Evolutionary conservation across 1,140 invertebrate species (phyloP).

Genomic region (Daktulosphaira vitifoliae): DNA sequence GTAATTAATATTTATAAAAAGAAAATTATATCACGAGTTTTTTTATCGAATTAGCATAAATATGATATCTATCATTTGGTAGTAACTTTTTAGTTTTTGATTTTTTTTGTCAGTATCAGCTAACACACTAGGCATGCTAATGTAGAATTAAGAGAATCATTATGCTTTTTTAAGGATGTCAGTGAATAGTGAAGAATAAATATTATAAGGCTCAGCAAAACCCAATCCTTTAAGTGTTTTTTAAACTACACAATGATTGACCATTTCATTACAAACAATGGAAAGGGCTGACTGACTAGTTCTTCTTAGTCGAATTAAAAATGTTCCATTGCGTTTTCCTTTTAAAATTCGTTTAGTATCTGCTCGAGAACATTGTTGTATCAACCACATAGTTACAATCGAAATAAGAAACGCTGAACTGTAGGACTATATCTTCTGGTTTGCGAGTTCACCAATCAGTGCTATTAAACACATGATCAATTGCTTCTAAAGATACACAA

Average conservation of each 20-base stretch:
- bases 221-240: constrained; percentile 77
- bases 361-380: constrained; percentile 59
- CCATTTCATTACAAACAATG: constrained; percentile 70
- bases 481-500: constrained; percentile 57
- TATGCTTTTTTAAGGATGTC: constrained; percentile 90
- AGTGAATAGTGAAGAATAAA: constrained; percentile 75
- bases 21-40: too few species aligned
- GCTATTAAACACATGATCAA: constrained; percentile 52
- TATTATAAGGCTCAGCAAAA: constrained; percentile 90
- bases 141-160: constrained; percentile 75
- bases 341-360: constrained; percentile 66
- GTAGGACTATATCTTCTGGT: too few species aligned
- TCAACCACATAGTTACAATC: constrained; percentile 64
- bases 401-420: constrained; percentile 50
- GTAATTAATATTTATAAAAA: too few species aligned
- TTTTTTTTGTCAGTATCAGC: constrained; percentile 34
- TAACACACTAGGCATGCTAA: constrained; percentile 61
- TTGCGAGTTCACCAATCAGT: constrained; percentile 43
- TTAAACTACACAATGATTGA: constrained; percentile 88
- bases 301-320: constrained; percentile 71
- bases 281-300: constrained; percentile 79
- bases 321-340: constrained; percentile 74
- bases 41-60: too few species aligned
- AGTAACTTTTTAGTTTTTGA: too few species aligned
- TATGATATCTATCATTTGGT: too few species aligned